Evolutionary conservation across 2,113 vertebrate species (phyloP).

Genomic region (Caloenas nicobarica): DNA sequence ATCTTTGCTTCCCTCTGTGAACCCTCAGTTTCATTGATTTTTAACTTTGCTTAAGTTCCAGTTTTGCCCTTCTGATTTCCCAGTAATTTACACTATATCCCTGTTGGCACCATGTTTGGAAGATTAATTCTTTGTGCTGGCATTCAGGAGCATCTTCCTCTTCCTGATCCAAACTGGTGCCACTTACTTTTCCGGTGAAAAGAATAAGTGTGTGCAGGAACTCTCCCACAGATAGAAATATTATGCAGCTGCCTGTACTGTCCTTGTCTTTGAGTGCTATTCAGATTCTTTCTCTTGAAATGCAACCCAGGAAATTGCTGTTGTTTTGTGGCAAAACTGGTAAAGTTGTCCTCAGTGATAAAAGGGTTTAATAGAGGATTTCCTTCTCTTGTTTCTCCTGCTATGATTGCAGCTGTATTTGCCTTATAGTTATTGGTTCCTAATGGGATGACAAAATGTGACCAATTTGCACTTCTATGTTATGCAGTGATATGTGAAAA

Average conservation of each 20-base stretch:
- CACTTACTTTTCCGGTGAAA: not conserved
- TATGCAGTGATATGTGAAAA: not conserved
- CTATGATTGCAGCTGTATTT: not conserved
- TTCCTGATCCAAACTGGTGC: conserved; percentile 15
- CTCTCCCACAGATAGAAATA: not conserved
- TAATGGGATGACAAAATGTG: not conserved
- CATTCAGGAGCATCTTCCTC: conserved; percentile 39
- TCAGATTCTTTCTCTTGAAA: not conserved
- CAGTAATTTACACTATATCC: conserved; percentile 43
- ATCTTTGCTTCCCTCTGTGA: conserved; percentile 42
- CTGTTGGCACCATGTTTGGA: conserved; percentile 18
- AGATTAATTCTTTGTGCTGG: conserved; percentile 41
- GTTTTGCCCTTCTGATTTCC: conserved; percentile 8
- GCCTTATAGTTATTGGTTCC: not conserved
- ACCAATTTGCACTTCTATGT: not conserved
- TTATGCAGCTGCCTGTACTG: not conserved
- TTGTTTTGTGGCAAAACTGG: not conserved
- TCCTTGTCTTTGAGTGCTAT: not conserved
- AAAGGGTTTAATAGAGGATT: not conserved
- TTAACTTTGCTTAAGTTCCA: conserved; percentile 58
- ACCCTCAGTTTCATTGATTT: conserved; percentile 40
- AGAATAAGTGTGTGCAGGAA: not conserved
- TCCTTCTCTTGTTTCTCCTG: not conserved
- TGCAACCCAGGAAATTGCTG: not conserved
- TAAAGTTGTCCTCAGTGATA: not conserved